phyloP scores from a whole-genome alignment of 2,113 vertebrate genomes.

The Leptobrachium ailaonicum region DNA sequence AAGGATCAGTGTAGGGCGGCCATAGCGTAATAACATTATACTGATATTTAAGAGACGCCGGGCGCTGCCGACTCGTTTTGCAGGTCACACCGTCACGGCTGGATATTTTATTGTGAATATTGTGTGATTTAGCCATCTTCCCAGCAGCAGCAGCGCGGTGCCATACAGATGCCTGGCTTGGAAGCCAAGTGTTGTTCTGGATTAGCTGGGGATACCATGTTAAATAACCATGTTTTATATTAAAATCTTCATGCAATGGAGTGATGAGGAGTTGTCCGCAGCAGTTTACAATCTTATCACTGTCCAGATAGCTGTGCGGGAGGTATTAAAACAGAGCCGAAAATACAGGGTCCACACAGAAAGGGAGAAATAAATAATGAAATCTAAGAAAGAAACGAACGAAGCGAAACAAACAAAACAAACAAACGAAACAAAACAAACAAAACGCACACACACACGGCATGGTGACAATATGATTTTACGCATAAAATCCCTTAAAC shows the following conservation, averaged over 20 bases:
- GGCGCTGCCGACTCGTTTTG: not conserved
- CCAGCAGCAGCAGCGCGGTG: not conserved
- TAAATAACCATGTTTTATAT: not conserved
- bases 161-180: not conserved
- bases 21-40: conserved; percentile 15
- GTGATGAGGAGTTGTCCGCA: not conserved
- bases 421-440: too few species aligned
- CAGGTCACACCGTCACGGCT: not conserved
- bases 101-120: not conserved
- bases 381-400: too few species aligned
- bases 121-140: not conserved
- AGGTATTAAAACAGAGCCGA: too few species aligned
- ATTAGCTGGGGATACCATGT: not conserved
- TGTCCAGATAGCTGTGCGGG: too few species aligned
- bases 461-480: too few species aligned
- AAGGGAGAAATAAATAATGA: too few species aligned
- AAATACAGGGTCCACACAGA: too few species aligned
- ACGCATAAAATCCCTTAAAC: too few species aligned
- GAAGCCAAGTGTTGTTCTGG: not conserved
- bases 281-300: not conserved
- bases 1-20: not conserved
- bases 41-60: conserved; percentile 8
- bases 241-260: conserved; percentile 11
- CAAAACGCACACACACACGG: too few species aligned
- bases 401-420: too few species aligned